phyloP scores from a whole-genome alignment of 2,113 vertebrate genomes.

The Pterocles burchelli region DNA sequence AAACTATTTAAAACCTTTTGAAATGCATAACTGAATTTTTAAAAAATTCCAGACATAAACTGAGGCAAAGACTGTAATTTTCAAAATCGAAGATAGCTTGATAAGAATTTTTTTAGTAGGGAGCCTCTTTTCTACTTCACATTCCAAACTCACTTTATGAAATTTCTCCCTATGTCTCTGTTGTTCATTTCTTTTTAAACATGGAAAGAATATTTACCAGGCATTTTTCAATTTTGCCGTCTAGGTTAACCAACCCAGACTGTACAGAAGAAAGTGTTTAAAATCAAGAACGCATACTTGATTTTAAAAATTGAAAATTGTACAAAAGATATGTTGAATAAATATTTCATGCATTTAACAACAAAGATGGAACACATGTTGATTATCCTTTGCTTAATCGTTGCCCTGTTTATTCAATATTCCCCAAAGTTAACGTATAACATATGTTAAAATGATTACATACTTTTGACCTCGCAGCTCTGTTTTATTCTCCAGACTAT shows the following conservation, averaged over 20 bases:
- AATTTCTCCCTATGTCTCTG: background rate
- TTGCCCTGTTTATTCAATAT: background rate
- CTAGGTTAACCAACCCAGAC: background rate
- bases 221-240: background rate
- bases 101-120: background rate
- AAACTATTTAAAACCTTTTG: background rate
- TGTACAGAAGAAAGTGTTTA: background rate
- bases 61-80: background rate
- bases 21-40: background rate
- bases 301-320: background rate
- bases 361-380: background rate
- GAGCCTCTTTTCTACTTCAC: background rate
- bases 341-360: background rate
- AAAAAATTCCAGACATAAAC: background rate
- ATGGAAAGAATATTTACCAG: background rate
- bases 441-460: background rate
- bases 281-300: background rate
- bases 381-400: background rate
- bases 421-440: background rate
- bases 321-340: background rate
- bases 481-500: background rate
- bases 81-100: background rate
- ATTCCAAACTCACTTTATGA: background rate
- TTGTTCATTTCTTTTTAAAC: background rate
- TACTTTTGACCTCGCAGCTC: background rate